These are phyloP conservation scores for Nibea coibor DNA, from an alignment of 2,113 vertebrate species.

Conservation along the genomic window DNA sequence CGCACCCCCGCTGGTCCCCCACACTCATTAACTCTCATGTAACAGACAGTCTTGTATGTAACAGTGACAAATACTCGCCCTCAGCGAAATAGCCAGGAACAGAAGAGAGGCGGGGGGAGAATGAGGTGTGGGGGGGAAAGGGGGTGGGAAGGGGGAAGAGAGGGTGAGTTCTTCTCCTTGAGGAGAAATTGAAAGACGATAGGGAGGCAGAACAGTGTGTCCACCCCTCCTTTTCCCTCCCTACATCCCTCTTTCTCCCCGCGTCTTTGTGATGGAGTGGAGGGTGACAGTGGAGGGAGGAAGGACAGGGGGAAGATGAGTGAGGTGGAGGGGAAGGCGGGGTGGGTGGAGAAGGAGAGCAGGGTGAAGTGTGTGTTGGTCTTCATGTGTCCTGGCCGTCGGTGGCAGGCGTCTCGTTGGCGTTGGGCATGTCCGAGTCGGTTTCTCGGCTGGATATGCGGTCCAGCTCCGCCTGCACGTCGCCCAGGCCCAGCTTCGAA, in stretches of 20 bases:
- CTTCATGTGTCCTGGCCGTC: slow-evolving; percentile 96
- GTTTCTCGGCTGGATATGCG: slow-evolving; percentile 95
- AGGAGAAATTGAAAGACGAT: slow-evolving; percentile 46
- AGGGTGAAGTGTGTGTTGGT: slow-evolving; percentile 56
- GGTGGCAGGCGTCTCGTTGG: slow-evolving; percentile 89
- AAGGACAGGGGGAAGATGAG: slow-evolving; percentile 81
- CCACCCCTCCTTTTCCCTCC: slow-evolving; percentile 34
- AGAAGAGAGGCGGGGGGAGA: slow-evolving; percentile 8
- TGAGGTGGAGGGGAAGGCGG: slow-evolving; percentile 71
- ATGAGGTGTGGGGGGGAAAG: slow-evolving; percentile 49
- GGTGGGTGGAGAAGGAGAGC: slow-evolving; percentile 80
- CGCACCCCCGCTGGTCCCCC: slow-evolving; percentile 25
- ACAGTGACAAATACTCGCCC: slow-evolving; percentile 67
- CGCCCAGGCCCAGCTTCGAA: slow-evolving; percentile 95
- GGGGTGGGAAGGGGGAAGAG: slow-evolving; percentile 15
- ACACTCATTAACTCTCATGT: slow-evolving; percentile 44
- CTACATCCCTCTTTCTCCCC: slow-evolving; percentile 25
- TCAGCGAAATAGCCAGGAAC: slow-evolving; percentile 60
- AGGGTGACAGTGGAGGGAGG: slow-evolving; percentile 77
- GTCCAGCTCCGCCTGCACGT: slow-evolving; percentile 97
- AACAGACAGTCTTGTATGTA: slow-evolving; percentile 69
- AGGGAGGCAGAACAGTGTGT: slow-evolving; percentile 8
- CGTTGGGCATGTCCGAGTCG: slow-evolving; percentile 85
- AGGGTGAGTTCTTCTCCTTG: slow-evolving; percentile 45
- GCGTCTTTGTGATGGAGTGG: slow-evolving; percentile 55